Percentiles rank a stretch among this genome's conserved stretches.
phyloP scores from a whole-genome alignment of 2,888 invertebrate genomes.

The Eumacrocentrus americanus region DNA sequence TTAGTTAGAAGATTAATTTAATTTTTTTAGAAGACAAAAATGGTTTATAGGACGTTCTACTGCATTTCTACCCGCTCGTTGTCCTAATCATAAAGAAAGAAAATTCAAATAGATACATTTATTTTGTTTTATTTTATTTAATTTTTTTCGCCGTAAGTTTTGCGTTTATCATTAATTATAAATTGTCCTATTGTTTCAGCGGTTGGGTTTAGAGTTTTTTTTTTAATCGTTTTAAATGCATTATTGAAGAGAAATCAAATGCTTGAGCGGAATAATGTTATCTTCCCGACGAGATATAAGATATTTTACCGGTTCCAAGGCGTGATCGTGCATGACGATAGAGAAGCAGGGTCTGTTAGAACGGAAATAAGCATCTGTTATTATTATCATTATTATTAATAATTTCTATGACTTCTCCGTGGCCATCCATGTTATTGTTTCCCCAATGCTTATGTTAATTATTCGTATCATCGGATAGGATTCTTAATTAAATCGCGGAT shows the following conservation, averaged over 20 bases:
- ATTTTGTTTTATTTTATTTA: not conserved
- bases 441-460: slow-evolving; percentile 6
- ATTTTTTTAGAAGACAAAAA: too few species aligned
- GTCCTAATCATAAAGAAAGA: not conserved
- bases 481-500: slow-evolving; percentile 10
- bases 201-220: slow-evolving; percentile 44
- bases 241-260: slow-evolving; percentile 10
- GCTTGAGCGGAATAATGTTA: slow-evolving; percentile 3
- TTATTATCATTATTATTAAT: slow-evolving; percentile 17
- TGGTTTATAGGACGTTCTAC: not conserved
- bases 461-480: slow-evolving; percentile 3
- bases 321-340: not conserved
- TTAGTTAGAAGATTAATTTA: too few species aligned
- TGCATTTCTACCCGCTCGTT: not conserved
- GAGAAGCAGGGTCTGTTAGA: slow-evolving; percentile 1
- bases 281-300: not conserved
- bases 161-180: slow-evolving; percentile 39
- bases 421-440: slow-evolving; percentile 32
- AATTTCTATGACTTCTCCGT: slow-evolving; percentile 28
- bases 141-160: slow-evolving; percentile 33
- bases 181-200: slow-evolving; percentile 44
- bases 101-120: not conserved
- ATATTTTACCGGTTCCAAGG: slow-evolving; percentile 6
- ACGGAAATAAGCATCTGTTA: slow-evolving; percentile 18
- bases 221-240: slow-evolving; percentile 17